phyloP scores from a whole-genome alignment of 2,888 invertebrate genomes.

The Steromphala cineraria region DNA sequence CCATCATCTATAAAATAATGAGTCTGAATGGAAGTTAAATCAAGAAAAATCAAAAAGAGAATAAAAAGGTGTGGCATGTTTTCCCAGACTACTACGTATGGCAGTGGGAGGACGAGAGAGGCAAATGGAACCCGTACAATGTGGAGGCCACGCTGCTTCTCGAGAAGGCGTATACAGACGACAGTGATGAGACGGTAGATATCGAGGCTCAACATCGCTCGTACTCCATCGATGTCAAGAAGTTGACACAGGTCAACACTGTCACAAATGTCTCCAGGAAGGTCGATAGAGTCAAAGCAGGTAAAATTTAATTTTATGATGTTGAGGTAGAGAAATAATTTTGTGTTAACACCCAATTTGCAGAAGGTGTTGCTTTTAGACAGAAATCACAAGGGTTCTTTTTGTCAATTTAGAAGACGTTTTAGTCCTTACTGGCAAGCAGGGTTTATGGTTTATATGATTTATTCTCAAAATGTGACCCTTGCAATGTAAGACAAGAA shows the following conservation, averaged over 20 bases:
- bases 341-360: too few species aligned
- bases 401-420: too few species aligned
- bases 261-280: slow-evolving; percentile 56
- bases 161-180: slow-evolving; percentile 45
- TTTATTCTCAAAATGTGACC: too few species aligned
- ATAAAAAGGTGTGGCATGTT: not conserved
- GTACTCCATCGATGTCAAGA: slow-evolving; percentile 57
- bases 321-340: too few species aligned
- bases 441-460: too few species aligned
- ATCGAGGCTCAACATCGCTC: slow-evolving; percentile 44
- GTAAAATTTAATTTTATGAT: slow-evolving; percentile 38
- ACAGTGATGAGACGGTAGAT: slow-evolving; percentile 34
- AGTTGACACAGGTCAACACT: slow-evolving; percentile 64
- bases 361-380: too few species aligned
- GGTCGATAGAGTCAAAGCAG: slow-evolving; percentile 55
- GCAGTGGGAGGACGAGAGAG: slow-evolving; percentile 70
- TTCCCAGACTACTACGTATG: slow-evolving; percentile 63
- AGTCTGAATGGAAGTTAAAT: too few species aligned
- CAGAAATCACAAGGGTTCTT: too few species aligned
- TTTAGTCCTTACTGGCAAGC: too few species aligned
- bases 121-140: slow-evolving; percentile 59
- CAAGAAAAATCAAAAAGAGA: too few species aligned
- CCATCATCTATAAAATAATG: too few species aligned
- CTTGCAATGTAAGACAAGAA: too few species aligned
- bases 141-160: slow-evolving; percentile 45